phyloP scores from a whole-genome alignment of 2,888 invertebrate genomes.

The Notodonta ziczac region DNA sequence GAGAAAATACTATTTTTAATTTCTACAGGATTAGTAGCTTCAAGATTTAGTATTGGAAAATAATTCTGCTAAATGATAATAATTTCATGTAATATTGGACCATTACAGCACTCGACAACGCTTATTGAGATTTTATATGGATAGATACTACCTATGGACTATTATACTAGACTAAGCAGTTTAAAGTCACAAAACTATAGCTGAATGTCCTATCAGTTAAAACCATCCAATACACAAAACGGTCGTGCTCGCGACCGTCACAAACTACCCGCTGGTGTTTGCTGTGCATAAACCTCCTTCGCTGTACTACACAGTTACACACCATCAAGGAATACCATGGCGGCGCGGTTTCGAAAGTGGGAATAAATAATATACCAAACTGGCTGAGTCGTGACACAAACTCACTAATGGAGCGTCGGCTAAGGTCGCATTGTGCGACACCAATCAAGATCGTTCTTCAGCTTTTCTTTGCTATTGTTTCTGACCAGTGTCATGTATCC shows the following conservation, averaged over 20 bases:
- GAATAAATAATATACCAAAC: constrained; percentile 77
- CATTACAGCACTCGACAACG: too few relatives aligned
- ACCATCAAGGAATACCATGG: constrained; percentile 48
- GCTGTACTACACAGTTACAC: constrained; percentile 49
- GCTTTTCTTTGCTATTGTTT: constrained; percentile 58
- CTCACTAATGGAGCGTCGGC: constrained; percentile 77
- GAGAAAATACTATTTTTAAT: too few relatives aligned
- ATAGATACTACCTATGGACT: too few relatives aligned
- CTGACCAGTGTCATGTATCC: constrained; percentile 55
- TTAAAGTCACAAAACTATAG: not conserved
- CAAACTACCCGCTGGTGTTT: constrained; percentile 53
- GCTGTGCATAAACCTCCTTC: constrained; percentile 67
- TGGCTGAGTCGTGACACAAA: constrained; percentile 78
- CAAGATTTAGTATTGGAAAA: too few relatives aligned
- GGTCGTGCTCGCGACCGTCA: constrained; percentile 24
- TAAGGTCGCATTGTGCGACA: constrained; percentile 66
- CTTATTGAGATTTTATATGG: too few relatives aligned
- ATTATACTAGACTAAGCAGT: too few relatives aligned
- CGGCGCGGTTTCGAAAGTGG: constrained; percentile 63
- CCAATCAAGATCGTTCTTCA: constrained; percentile 79
- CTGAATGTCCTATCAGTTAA: not conserved
- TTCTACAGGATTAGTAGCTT: too few relatives aligned
- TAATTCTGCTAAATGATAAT: too few relatives aligned
- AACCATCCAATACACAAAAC: constrained; percentile 1
- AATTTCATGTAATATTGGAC: too few relatives aligned